Evolutionary conservation across 1,140 invertebrate species (phyloP).

Genomic region (Pogonomyrmex californicus): DNA sequence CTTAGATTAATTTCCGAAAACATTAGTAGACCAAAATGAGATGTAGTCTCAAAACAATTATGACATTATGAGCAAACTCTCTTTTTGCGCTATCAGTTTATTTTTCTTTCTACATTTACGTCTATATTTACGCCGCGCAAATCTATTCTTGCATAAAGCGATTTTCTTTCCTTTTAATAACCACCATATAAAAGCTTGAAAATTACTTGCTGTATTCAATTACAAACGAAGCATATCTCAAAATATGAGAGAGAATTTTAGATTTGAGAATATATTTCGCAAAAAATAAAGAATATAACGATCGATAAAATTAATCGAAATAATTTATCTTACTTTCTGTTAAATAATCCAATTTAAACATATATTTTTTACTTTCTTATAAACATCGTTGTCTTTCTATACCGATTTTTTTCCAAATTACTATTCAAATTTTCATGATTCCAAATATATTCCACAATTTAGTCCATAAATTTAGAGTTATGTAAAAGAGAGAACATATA

Average conservation of each 20-base stretch:
- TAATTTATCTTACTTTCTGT: conserved; percentile 4
- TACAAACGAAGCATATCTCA: background rate
- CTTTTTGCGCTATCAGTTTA: background rate
- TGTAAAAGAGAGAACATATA: background rate
- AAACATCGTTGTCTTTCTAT: background rate
- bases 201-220: conserved; percentile 19
- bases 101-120: background rate
- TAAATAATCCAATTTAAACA: conserved; percentile 17
- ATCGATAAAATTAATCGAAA: background rate
- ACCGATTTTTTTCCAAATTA: background rate
- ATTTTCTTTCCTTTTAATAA: conserved; percentile 36
- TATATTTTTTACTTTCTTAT: background rate
- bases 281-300: conserved; percentile 36
- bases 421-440: background rate
- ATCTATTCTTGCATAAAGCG: conserved; percentile 6
- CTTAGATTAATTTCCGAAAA: background rate
- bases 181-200: background rate
- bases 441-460: background rate
- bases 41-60: conserved; percentile 67
- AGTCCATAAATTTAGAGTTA: background rate
- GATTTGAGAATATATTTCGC: conserved; percentile 21
- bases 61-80: background rate
- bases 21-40: background rate
- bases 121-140: background rate
- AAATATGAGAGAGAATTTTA: conserved; percentile 30